These are phyloP conservation scores for Globicephala melas DNA, from an alignment of 2,113 vertebrate species.

Conservation along the genomic window DNA sequence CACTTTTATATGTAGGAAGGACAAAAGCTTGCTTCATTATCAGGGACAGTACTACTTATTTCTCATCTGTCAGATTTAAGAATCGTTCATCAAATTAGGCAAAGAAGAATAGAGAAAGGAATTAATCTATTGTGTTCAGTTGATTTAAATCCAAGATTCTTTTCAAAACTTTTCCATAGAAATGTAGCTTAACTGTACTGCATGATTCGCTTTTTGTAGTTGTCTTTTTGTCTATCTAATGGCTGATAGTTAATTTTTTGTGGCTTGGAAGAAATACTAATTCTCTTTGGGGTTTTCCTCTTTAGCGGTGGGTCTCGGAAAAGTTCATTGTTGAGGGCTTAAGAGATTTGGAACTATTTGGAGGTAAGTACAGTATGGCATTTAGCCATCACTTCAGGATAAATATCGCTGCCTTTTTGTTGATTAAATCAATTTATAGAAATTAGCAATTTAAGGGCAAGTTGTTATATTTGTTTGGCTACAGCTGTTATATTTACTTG, in stretches of 20 bases:
- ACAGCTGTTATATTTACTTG: conserved; percentile 24
- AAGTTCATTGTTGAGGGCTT: conserved; percentile 99
- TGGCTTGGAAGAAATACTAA: conserved; percentile 65
- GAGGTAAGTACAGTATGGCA: conserved; percentile 88
- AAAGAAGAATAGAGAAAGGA: conserved; percentile 32
- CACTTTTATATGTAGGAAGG: not conserved
- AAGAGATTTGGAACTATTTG: conserved; percentile 96
- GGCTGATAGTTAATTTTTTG: conserved; percentile 31
- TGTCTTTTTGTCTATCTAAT: conserved; percentile 23
- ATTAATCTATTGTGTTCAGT: conserved; percentile 7
- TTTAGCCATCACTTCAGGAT: conserved; percentile 53
- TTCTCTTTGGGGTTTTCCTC: conserved; percentile 69
- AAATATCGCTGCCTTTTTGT: conserved; percentile 6
- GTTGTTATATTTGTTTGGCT: not conserved
- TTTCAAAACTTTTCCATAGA: conserved; percentile 35
- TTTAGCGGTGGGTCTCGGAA: conserved; percentile 98
- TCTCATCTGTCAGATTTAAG: conserved; percentile 7
- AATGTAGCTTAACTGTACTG: not conserved
- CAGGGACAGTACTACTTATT: not conserved
- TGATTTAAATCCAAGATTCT: conserved; percentile 25
- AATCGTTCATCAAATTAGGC: conserved; percentile 8
- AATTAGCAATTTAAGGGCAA: conserved; percentile 11
- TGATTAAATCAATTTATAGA: not conserved
- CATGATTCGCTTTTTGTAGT: conserved; percentile 46
- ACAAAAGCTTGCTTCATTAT: not conserved